Evolutionary conservation across 2,888 invertebrate genomes (phyloP).

Genomic region (Lysandra coridon): DNA sequence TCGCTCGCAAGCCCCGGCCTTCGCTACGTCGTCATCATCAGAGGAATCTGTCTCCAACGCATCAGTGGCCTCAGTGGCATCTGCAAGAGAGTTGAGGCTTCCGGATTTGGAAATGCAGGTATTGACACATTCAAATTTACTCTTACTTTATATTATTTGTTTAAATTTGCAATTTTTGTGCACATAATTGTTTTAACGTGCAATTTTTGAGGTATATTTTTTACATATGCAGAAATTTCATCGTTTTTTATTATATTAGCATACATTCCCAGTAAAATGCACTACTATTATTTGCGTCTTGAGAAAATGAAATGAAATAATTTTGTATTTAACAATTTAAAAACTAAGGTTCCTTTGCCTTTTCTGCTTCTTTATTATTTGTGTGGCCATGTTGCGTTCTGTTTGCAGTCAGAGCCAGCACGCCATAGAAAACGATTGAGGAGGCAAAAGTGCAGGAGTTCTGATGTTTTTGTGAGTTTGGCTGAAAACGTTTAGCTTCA

Average conservation of each 20-base stretch:
- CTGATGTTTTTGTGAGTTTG: constrained; percentile 62
- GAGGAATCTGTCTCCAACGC: constrained; percentile 72
- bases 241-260: not conserved
- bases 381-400: constrained; percentile 47
- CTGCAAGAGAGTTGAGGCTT: constrained; percentile 64
- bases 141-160: not conserved
- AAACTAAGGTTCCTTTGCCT: not conserved
- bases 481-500: not conserved
- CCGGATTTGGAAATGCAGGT: constrained; percentile 74
- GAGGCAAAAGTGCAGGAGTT: constrained; percentile 75
- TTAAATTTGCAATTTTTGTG: not conserved
- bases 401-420: constrained; percentile 68
- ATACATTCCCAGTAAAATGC: not conserved
- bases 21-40: constrained; percentile 65
- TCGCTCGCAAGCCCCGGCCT: constrained; percentile 69
- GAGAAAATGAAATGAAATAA: not conserved
- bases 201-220: not conserved
- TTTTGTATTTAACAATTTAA: not conserved
- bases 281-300: not conserved
- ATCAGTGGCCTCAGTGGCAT: constrained; percentile 70
- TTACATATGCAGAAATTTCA: not conserved
- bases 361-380: constrained; percentile 46
- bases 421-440: constrained; percentile 69
- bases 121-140: not conserved
- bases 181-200: not conserved